phyloP scores from a whole-genome alignment of 2,888 invertebrate genomes.

The Aporophyla nigra region DNA sequence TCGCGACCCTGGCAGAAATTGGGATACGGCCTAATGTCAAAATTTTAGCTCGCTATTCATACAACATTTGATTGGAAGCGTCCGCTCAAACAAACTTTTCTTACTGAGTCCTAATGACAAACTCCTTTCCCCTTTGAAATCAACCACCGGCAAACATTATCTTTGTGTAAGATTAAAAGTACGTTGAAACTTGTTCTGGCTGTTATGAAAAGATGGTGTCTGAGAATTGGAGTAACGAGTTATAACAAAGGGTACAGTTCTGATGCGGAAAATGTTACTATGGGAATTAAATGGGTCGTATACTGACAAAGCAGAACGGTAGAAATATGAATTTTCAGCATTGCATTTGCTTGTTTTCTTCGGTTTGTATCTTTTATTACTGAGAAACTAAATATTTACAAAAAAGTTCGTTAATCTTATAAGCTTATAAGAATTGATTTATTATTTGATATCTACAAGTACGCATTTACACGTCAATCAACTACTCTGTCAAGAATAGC shows the following conservation, averaged over 20 bases:
- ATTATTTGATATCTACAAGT: no score
- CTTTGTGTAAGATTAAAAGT: neutral
- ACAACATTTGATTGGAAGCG: neutral
- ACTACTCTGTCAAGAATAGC: no score
- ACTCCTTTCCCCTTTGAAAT: constrained; percentile 13
- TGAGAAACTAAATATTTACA: neutral
- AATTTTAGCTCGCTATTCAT: neutral
- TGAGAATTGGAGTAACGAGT: constrained; percentile 2
- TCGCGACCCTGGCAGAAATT: no score
- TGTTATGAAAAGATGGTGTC: neutral
- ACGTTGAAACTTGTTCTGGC: neutral
- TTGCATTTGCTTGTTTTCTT: neutral
- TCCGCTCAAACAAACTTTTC: constrained; percentile 6
- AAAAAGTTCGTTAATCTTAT: neutral
- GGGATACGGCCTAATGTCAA: neutral
- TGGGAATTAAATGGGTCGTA: neutral
- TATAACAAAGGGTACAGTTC: constrained; percentile 11
- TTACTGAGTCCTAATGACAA: constrained; percentile 5
- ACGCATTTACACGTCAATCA: no score
- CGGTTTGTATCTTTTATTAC: neutral
- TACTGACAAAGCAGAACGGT: neutral
- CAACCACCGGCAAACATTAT: neutral
- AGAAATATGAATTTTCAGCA: neutral
- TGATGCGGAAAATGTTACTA: neutral
- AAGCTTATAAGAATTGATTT: neutral